Evolutionary conservation across 1,140 invertebrate genomes (phyloP).

Genomic region (Mylabris phalerata): DNA sequence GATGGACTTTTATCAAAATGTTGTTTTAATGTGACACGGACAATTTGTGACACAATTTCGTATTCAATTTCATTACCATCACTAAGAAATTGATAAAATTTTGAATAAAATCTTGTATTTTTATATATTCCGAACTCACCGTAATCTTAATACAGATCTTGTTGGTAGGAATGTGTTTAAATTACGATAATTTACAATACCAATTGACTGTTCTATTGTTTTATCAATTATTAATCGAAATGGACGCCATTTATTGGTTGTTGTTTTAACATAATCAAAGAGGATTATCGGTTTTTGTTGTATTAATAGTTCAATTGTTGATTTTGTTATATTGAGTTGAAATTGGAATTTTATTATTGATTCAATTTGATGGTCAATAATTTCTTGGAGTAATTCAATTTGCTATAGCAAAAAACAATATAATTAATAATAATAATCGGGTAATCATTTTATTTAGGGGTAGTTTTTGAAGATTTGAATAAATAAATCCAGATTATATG

Average conservation of each 20-base stretch:
- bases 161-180: conserved; percentile 47
- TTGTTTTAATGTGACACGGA: conserved; percentile 45
- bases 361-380: conserved; percentile 18
- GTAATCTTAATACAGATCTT: conserved; percentile 46
- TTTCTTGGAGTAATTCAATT: conserved; percentile 20
- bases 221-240: no score
- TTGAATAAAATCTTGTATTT: background rate
- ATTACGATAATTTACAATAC: conserved; percentile 46
- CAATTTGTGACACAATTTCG: conserved; percentile 54
- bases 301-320: no score
- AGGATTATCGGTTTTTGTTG: no score
- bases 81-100: conserved; percentile 38
- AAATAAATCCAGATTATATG: no score
- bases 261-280: no score
- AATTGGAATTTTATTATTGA: no score
- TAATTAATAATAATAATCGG: background rate
- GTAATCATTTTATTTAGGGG: no score
- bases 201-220: background rate
- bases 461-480: no score
- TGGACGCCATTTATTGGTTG: no score
- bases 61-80: conserved; percentile 60
- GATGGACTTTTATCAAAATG: background rate
- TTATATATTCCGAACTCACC: conserved; percentile 40
- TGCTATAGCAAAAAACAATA: conserved; percentile 14
- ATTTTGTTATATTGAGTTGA: no score